These are phyloP conservation scores for Trichomalopsis sarcophagae DNA, from an alignment of 1,140 invertebrate genomes.

Conservation along the genomic window DNA sequence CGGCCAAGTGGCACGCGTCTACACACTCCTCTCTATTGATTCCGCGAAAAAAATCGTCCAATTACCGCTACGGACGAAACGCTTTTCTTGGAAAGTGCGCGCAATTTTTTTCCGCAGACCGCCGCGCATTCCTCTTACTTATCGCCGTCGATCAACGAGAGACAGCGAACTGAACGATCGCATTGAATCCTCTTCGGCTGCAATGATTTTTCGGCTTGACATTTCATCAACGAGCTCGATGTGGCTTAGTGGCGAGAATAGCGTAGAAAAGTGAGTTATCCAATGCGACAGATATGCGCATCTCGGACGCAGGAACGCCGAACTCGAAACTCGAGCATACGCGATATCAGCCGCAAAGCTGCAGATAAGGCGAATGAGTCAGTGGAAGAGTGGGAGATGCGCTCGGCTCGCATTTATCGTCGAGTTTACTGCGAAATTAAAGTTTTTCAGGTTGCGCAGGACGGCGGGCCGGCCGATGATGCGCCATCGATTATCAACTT, in stretches of 20 bases:
- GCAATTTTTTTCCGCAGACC: background rate
- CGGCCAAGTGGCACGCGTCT: background rate
- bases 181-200: too few relatives aligned
- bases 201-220: too few relatives aligned
- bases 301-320: too few relatives aligned
- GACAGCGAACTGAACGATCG: background rate
- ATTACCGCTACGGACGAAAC: constrained; percentile 1
- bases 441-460: constrained; percentile 4
- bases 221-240: too few relatives aligned
- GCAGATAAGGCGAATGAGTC: too few relatives aligned
- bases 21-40: background rate
- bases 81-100: constrained; percentile 10
- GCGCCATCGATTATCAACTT: constrained; percentile 28
- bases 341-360: too few relatives aligned
- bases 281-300: too few relatives aligned
- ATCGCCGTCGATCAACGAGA: constrained; percentile 23
- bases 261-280: too few relatives aligned
- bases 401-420: background rate
- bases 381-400: background rate
- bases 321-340: too few relatives aligned
- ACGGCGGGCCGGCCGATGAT: background rate
- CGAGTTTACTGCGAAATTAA: constrained; percentile 8
- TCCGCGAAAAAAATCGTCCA: constrained; percentile 20
- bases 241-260: too few relatives aligned
- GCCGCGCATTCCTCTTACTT: constrained; percentile 8